phyloP scores from a whole-genome alignment of 2,888 invertebrate genomes.

The Agrotis clavis region DNA sequence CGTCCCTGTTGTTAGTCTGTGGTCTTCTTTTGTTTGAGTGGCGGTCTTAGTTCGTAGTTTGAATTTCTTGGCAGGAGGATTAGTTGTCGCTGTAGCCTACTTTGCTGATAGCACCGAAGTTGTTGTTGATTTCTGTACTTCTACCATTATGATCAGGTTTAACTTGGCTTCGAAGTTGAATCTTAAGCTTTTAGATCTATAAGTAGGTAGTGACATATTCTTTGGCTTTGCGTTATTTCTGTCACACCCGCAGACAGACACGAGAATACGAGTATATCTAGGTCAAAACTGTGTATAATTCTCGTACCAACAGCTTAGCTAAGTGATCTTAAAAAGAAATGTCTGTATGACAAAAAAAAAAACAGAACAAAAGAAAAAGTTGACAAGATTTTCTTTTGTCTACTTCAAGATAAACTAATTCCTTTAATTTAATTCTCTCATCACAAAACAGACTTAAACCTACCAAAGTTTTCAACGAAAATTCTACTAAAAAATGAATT shows the following conservation, averaged over 20 bases:
- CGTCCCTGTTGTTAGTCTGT: conserved; percentile 1
- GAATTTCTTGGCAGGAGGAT: conserved; percentile 10
- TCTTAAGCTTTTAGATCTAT: neutral
- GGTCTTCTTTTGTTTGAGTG: conserved; percentile 37
- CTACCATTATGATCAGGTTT: too few relatives aligned
- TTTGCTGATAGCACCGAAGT: neutral
- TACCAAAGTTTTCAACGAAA: conserved; percentile 11
- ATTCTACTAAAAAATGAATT: conserved; percentile 24
- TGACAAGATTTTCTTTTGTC: too few relatives aligned
- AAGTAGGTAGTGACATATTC: neutral
- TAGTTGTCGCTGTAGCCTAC: neutral
- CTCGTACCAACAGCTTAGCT: too few relatives aligned
- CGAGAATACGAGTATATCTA: neutral
- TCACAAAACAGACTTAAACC: conserved; percentile 1
- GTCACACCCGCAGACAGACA: neutral
- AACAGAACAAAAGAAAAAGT: too few relatives aligned
- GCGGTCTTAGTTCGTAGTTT: conserved; percentile 11
- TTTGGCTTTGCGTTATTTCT: neutral
- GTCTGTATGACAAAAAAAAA: too few relatives aligned
- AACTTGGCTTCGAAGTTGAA: neutral
- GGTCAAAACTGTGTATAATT: neutral
- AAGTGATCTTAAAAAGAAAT: too few relatives aligned
- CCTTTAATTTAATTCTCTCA: conserved; percentile 12
- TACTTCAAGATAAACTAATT: neutral
- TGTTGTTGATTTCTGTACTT: neutral